Conservation (phyloP, 2,888 invertebrate species). For the Tetheella fluctuosa region DNA sequence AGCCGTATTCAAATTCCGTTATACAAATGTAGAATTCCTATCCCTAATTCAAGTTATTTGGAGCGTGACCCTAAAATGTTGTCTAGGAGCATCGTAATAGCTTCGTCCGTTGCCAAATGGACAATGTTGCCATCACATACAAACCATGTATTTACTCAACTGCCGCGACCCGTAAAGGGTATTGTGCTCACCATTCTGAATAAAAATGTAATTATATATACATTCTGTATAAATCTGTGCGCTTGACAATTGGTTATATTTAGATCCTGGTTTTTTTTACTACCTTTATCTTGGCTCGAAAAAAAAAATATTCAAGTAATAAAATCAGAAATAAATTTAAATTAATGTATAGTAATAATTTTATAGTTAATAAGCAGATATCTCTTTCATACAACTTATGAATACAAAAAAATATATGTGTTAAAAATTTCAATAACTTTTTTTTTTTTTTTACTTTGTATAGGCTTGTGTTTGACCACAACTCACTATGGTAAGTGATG, state of each 20-base stretch:
- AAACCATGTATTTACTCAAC: constrained; percentile 5
- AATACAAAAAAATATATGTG: too few species aligned
- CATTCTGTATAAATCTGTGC: constrained; percentile 6
- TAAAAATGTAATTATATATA: constrained; percentile 2
- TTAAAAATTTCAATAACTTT: too few species aligned
- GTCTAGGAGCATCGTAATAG: constrained; percentile 45
- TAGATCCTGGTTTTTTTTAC: too few species aligned
- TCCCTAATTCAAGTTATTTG: constrained; percentile 57
- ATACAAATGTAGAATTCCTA: constrained; percentile 42
- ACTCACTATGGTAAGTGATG: too few species aligned
- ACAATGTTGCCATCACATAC: constrained; percentile 26
- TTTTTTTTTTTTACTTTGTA: too few species aligned
- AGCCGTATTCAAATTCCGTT: constrained; percentile 29
- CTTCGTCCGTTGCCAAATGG: constrained; percentile 49
- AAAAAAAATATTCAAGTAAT: too few species aligned
- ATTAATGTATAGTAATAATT: too few species aligned
- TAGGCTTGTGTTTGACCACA: too few species aligned
- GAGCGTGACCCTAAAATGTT: constrained; percentile 49
- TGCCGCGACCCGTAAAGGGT: constrained; percentile 1
- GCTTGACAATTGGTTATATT: not conserved
- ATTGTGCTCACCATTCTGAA: not conserved
- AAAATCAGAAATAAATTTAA: too few species aligned
- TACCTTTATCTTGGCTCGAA: too few species aligned
- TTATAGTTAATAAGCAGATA: too few species aligned
- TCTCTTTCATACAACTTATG: too few species aligned